A percentile compares a stretch with the other conserved stretches of the same genome.
Evolutionary conservation across 2,113 vertebrate species (phyloP).

Genomic region (Ochotona princeps): DNA sequence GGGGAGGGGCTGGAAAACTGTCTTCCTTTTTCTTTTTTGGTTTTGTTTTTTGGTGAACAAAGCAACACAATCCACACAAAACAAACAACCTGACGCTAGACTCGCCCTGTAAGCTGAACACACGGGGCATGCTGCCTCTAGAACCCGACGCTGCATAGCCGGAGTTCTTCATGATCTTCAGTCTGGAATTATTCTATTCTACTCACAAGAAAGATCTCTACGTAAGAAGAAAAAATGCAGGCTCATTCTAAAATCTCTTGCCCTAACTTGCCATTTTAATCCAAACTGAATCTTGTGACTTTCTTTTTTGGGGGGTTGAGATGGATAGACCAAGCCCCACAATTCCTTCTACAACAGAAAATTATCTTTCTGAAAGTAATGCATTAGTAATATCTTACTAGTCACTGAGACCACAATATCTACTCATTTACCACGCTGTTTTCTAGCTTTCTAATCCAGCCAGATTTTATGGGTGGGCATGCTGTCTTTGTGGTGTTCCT

Average conservation of each 20-base stretch:
- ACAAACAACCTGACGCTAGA: neutral
- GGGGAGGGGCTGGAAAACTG: too few relatives aligned
- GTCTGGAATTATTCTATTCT: slow-evolving; percentile 25
- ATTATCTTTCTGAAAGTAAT: neutral
- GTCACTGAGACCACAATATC: neutral
- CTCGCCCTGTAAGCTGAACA: neutral
- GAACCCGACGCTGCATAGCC: neutral
- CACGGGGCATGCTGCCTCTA: neutral
- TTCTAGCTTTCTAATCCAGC: neutral
- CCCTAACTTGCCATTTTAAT: slow-evolving; percentile 4
- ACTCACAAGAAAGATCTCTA: neutral
- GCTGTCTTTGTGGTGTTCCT: neutral
- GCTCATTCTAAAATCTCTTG: neutral
- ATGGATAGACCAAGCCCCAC: neutral
- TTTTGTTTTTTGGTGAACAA: neutral
- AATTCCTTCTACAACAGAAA: slow-evolving; percentile 61
- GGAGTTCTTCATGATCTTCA: slow-evolving; percentile 1
- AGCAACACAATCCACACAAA: neutral
- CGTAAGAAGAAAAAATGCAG: neutral
- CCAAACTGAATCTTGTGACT: neutral
- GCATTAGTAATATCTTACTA: neutral
- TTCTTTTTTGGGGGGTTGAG: neutral
- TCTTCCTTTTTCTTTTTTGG: neutral
- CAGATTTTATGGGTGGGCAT: slow-evolving; percentile 26
- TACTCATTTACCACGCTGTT: neutral